Evolutionary conservation across 2,113 vertebrate genomes (phyloP).

Genomic region (Gambusia affinis): DNA sequence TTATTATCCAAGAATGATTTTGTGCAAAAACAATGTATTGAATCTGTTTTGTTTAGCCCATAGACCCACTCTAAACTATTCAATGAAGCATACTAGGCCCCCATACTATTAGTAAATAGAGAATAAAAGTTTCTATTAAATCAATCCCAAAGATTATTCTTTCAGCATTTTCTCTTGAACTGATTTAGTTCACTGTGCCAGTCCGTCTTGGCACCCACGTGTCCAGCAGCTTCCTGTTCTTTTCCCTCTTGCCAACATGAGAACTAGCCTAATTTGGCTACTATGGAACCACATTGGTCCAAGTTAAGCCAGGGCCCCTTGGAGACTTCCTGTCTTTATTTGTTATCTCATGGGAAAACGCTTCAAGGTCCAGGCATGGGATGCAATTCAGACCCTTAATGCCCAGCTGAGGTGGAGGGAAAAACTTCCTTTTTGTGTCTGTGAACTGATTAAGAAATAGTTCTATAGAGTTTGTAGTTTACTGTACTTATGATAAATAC

Average conservation of each 20-base stretch:
- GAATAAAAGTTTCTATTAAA: not conserved
- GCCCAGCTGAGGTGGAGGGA: conserved; percentile 9
- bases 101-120: not conserved
- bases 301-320: conserved; percentile 49
- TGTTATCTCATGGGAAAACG: conserved; percentile 69
- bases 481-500: conserved; percentile 1
- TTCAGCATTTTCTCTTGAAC: not conserved
- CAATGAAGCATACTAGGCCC: too few species aligned
- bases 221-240: conserved; percentile 22
- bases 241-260: conserved; percentile 38
- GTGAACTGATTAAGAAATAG: not conserved
- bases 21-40: too few species aligned
- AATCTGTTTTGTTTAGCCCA: too few species aligned
- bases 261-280: conserved; percentile 42
- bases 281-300: conserved; percentile 47
- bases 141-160: not conserved
- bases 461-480: not conserved
- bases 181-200: not conserved
- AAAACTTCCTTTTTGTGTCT: conserved; percentile 17
- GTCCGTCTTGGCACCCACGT: conserved; percentile 23
- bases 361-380: conserved; percentile 23
- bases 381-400: conserved; percentile 33
- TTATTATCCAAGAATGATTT: too few species aligned
- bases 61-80: too few species aligned
- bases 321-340: conserved; percentile 64